Conservation (phyloP, 2,888 invertebrate species). For the Cetonia aurata region DNA sequence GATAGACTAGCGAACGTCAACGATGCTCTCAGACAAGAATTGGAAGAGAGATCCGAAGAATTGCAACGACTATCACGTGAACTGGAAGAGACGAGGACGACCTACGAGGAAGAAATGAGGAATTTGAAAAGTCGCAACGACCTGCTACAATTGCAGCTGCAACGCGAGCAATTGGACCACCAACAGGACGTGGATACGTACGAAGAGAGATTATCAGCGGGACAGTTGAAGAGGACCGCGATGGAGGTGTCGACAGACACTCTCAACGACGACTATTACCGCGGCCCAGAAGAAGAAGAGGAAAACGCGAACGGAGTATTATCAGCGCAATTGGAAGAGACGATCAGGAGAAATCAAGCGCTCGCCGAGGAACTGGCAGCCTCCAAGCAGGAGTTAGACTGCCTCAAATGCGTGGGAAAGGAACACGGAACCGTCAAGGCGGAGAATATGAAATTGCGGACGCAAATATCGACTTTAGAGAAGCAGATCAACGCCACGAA, state of each 20-base stretch:
- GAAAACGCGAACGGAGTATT: too few species aligned
- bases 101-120: conserved; percentile 1
- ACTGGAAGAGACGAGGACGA: not conserved
- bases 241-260: not conserved
- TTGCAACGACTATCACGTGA: conserved; percentile 5
- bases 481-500: conserved; percentile 6
- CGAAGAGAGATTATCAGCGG: not conserved
- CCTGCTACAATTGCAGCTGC: conserved; percentile 1
- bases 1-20: not conserved
- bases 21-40: not conserved
- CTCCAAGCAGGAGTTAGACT: conserved; percentile 1
- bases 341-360: not conserved
- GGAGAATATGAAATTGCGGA: conserved; percentile 32
- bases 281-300: not conserved
- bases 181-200: conserved; percentile 1
- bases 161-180: conserved; percentile 21
- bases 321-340: not conserved
- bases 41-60: conserved; percentile 2
- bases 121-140: not conserved
- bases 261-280: not conserved
- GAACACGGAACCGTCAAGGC: conserved; percentile 12
- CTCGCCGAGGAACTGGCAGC: conserved; percentile 11
- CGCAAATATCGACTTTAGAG: conserved; percentile 11
- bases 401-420: not conserved
- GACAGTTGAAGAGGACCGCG: not conserved